These are phyloP conservation scores for Sitobion miscanthi DNA, from an alignment of 1,140 invertebrate genomes.

Conservation along the genomic window DNA sequence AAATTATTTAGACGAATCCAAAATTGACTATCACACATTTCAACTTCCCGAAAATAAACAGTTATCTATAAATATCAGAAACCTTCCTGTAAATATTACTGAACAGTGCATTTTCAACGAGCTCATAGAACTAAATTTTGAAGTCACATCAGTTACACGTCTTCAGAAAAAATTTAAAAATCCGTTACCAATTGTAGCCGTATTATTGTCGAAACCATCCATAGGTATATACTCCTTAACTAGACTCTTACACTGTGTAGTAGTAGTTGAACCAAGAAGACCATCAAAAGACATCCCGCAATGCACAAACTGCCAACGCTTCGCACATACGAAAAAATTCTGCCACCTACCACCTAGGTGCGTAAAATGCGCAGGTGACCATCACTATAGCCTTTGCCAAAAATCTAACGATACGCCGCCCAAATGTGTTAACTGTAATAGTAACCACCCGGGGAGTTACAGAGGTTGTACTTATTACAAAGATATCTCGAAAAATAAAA, in stretches of 20 bases:
- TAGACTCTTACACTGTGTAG: conserved; percentile 19
- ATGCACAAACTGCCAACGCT: neutral
- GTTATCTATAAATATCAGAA: conserved; percentile 3
- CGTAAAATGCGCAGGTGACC: neutral
- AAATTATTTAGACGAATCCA: neutral
- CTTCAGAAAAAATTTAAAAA: neutral
- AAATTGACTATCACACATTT: neutral
- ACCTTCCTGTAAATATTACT: neutral
- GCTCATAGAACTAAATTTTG: neutral
- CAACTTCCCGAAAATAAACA: neutral
- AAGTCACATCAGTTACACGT: neutral
- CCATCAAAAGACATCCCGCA: neutral
- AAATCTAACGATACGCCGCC: neutral
- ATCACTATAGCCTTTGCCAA: neutral
- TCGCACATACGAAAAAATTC: neutral
- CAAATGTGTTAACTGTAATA: conserved; percentile 15
- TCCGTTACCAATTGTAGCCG: neutral
- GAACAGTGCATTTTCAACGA: neutral
- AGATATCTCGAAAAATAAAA: conserved; percentile 23
- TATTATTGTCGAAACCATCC: neutral
- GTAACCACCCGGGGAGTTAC: conserved; percentile 2
- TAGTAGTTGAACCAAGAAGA: neutral
- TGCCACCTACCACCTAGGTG: conserved; percentile 14
- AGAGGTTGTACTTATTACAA: conserved; percentile 19
- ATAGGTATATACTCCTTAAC: neutral